These are phyloP conservation scores for Physella acuta DNA, from an alignment of 1,140 invertebrate genomes.

Conservation along the genomic window DNA sequence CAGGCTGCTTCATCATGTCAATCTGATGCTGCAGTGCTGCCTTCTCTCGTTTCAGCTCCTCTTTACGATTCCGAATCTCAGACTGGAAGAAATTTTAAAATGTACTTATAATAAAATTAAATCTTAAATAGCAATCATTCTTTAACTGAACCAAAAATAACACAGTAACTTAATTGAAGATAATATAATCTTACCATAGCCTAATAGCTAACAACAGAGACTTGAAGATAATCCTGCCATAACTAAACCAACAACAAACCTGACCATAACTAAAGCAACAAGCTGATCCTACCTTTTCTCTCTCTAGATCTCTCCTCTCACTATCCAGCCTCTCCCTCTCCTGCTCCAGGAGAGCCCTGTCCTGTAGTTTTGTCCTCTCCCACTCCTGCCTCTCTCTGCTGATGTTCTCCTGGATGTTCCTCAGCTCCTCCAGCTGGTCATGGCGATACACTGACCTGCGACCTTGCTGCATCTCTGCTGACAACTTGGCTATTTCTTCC, in stretches of 20 bases:
- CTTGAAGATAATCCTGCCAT: neutral
- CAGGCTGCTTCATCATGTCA: conserved; percentile 43
- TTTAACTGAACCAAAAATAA: too few species aligned
- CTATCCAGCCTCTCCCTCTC: conserved; percentile 39
- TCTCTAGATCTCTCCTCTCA: conserved; percentile 34
- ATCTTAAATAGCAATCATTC: too few species aligned
- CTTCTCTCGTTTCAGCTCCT: conserved; percentile 41
- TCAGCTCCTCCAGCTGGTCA: conserved; percentile 50
- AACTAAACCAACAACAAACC: neutral
- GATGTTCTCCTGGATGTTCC: conserved; percentile 49
- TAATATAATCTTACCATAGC: neutral
- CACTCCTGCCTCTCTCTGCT: conserved; percentile 44
- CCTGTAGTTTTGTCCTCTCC: conserved; percentile 40
- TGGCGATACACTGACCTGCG: conserved; percentile 42
- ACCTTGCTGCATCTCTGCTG: conserved; percentile 43
- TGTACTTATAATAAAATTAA: too few species aligned
- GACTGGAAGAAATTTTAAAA: too few species aligned
- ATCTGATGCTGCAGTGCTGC: conserved; percentile 46
- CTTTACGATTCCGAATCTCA: conserved; percentile 39
- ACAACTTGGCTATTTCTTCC: conserved; percentile 49
- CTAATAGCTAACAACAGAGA: neutral
- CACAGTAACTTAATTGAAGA: neutral
- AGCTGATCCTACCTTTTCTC: conserved; percentile 36
- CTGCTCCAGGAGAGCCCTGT: conserved; percentile 31
- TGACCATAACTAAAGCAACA: neutral